phyloP scores from a whole-genome alignment of 2,113 vertebrate species.

The Zosterops borbonicus region DNA sequence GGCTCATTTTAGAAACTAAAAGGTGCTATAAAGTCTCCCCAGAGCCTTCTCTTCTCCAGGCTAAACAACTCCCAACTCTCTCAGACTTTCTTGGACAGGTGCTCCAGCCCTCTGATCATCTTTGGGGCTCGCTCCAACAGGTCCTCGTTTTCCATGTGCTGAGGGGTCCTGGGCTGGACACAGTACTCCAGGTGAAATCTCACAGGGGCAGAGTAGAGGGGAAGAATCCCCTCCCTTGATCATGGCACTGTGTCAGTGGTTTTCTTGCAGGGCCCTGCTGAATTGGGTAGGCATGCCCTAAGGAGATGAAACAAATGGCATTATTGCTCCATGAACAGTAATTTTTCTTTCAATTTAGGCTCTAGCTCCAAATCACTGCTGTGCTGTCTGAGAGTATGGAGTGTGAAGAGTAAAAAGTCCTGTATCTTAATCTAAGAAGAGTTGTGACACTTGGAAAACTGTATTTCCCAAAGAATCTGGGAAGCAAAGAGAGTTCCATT shows the following conservation, averaged over 20 bases:
- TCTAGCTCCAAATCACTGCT: background rate
- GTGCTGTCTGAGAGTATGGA: background rate
- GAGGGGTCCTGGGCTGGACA: background rate
- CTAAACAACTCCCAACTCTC: background rate
- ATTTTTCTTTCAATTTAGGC: background rate
- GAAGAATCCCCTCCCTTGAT: background rate
- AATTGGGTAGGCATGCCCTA: background rate
- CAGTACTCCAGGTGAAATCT: background rate
- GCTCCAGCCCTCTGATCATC: background rate
- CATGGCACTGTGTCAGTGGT: background rate
- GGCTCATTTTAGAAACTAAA: background rate
- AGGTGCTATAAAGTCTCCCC: background rate
- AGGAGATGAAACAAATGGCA: background rate
- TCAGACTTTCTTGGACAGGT: background rate
- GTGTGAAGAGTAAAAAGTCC: background rate
- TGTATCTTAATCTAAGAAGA: background rate
- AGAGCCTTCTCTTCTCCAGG: background rate
- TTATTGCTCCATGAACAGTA: background rate
- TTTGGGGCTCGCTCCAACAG: rapidly evolving
- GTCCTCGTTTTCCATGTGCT: background rate
- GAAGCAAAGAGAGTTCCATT: background rate
- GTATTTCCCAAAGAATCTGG: background rate
- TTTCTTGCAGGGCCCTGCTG: background rate
- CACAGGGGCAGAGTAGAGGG: background rate
- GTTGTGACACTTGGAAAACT: background rate